These are phyloP conservation scores for Champsocephalus gunnari DNA, from an alignment of 2,797 vertebrate genomes.

Conservation along the genomic window DNA sequence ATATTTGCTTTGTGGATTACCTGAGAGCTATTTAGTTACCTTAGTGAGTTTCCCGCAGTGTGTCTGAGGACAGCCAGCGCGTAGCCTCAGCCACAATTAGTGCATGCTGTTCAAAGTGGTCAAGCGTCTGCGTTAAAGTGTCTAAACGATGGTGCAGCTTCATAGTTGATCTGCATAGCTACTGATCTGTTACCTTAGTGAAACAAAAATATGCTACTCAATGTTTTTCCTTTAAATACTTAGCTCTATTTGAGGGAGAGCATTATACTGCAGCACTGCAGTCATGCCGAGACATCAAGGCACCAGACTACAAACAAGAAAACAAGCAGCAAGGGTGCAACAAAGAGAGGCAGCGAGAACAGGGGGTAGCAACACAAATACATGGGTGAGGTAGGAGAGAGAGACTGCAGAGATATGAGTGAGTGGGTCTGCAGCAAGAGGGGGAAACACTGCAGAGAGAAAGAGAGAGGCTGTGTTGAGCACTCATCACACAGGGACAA, in stretches of 20 bases:
- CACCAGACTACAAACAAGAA: slow-evolving; percentile 6
- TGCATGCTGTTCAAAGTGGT: not conserved
- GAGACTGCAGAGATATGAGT: slow-evolving; percentile 63
- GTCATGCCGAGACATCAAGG: slow-evolving; percentile 34
- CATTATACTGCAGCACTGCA: slow-evolving; percentile 38
- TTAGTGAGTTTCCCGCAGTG: not conserved
- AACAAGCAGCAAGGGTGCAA: slow-evolving; percentile 28
- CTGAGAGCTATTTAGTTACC: not conserved
- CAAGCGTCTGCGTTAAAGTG: not conserved
- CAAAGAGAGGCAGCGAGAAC: slow-evolving; percentile 5
- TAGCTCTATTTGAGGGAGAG: not conserved
- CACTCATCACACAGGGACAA: slow-evolving; percentile 49
- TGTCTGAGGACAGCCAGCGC: not conserved
- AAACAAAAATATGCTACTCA: too few relatives aligned
- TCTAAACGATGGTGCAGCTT: not conserved
- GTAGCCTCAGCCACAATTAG: not conserved
- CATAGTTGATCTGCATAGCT: too few relatives aligned
- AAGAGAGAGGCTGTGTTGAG: slow-evolving; percentile 41
- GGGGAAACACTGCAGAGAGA: slow-evolving; percentile 64
- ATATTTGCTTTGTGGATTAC: not conserved
- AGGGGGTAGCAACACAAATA: not conserved
- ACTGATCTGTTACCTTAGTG: too few relatives aligned
- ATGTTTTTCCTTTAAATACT: not conserved
- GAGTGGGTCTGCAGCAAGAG: slow-evolving; percentile 59
- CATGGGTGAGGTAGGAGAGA: slow-evolving; percentile 8